Base-by-base conservation (phyloP, 2,888 invertebrate species). In the Apamea anceps region DNA sequence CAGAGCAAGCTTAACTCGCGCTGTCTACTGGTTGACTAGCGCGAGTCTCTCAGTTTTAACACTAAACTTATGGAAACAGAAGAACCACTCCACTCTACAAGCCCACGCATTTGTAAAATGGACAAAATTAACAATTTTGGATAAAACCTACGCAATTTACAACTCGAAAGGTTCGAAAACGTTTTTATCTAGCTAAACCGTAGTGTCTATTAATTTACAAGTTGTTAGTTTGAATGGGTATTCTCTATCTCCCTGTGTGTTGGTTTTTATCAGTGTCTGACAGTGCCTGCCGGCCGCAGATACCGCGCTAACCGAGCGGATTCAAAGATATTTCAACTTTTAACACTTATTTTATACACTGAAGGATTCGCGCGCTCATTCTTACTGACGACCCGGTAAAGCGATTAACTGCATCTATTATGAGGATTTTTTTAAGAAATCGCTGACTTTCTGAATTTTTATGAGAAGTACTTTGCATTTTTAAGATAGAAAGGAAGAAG, bases 291-390 rank as follows among this genome's bases (percentile, higher is more conserved):
- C 80, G 88, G 86, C 90, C 86, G 83, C 89, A 89, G 93, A 92
- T 93, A 93, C 85, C 81, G 85, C 85, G 88, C 87, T 71, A 85
- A 84, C 85, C 85, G 87, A 86, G 85, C 80, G 91, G 88, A 89
- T 89, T 89, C 87, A 85, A 87, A 91, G 90, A 91, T 92, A 91
- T 92, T 93, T 92, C 88, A 93, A 94, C 93, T 94, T 90, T 92
- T 87, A 91, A 90, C 90, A 90, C 90, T 91, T 90, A 90, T 91
- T 92, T 91, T 90, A 91, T 89, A 87, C 87, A 88, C 85, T 86
- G 85, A 87, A 89, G 88, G 86, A 90, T 90, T 90, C 84, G 66
- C 85, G 72, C 79, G 76, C 73, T 77, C 83, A 86, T 91, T 85
- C 81, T 62, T 63, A 85, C 70, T 65, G 71, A 79, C 87, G 90